Conservation (phyloP, 1,140 invertebrate species). For the Ooceraea biroi region DNA sequence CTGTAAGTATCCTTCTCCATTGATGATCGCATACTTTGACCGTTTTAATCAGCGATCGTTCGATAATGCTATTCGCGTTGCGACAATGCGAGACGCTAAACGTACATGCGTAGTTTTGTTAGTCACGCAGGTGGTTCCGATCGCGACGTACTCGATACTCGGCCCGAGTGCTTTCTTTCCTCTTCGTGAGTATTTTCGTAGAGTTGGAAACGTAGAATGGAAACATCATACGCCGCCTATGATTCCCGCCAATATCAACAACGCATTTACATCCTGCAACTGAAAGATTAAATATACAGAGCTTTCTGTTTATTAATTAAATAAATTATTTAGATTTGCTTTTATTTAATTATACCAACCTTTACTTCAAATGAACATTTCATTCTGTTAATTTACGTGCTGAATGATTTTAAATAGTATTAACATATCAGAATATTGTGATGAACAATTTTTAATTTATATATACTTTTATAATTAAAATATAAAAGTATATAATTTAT, state of each 20-base stretch:
- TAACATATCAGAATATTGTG: neutral
- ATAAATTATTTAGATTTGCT: neutral
- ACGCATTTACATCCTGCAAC: neutral
- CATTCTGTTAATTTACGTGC: neutral
- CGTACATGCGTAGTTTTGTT: conserved; percentile 22
- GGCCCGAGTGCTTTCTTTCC: conserved; percentile 43
- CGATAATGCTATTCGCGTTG: conserved; percentile 11
- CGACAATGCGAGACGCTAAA: conserved; percentile 10
- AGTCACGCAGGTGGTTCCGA: conserved; percentile 33
- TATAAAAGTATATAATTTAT: too few relatives aligned
- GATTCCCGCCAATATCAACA: conserved; percentile 33
- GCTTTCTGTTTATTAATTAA: conserved; percentile 6
- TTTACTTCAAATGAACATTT: neutral
- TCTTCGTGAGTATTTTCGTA: conserved; percentile 33
- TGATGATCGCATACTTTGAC: neutral
- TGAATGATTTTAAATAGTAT: neutral
- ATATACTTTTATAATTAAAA: too few relatives aligned
- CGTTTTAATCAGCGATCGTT: conserved; percentile 1
- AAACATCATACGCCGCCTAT: neutral
- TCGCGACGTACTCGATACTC: conserved; percentile 40
- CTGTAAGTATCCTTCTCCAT: conserved; percentile 88
- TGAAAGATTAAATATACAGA: neutral
- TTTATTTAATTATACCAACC: neutral
- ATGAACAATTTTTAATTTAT: too few relatives aligned
- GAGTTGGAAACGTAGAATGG: neutral